Conservation (phyloP, 2,797 vertebrate genomes). For the Anabacerthia variegaticeps region DNA sequence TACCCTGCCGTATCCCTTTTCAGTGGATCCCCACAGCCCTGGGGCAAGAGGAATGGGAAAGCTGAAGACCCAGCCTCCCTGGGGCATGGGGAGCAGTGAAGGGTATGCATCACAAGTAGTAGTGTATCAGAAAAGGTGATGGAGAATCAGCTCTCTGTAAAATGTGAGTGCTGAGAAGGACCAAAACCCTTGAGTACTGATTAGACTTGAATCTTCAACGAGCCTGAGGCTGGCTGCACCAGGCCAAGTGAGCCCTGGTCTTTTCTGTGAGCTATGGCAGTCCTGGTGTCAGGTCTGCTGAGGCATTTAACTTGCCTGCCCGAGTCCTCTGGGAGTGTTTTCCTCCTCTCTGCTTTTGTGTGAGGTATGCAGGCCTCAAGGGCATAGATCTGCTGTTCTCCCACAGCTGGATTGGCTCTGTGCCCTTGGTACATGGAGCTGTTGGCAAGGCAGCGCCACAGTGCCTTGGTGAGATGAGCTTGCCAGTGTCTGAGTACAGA, state of each 20-base stretch:
- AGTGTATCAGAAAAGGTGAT: not conserved
- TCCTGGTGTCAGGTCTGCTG: not conserved
- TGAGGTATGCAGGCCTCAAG: not conserved
- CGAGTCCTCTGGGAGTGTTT: not conserved
- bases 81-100: not conserved
- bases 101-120: fast-evolving
- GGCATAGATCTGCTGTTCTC: not conserved
- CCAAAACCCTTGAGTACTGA: not conserved
- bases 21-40: not conserved
- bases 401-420: not conserved
- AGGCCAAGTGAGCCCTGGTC: not conserved
- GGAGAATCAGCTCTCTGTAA: not conserved
- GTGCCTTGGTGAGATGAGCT: not conserved
- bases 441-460: not conserved
- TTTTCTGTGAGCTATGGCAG: not conserved
- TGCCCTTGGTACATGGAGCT: not conserved
- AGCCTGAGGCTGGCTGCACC: not conserved
- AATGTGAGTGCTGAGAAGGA: not conserved
- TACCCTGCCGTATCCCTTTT: fast-evolving
- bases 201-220: not conserved
- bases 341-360: not conserved
- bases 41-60: not conserved
- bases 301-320: not conserved
- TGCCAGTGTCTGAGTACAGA: not conserved
- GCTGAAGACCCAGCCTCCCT: not conserved